Conservation (phyloP, 1,140 invertebrate genomes). For the Listronotus bonariensis region DNA sequence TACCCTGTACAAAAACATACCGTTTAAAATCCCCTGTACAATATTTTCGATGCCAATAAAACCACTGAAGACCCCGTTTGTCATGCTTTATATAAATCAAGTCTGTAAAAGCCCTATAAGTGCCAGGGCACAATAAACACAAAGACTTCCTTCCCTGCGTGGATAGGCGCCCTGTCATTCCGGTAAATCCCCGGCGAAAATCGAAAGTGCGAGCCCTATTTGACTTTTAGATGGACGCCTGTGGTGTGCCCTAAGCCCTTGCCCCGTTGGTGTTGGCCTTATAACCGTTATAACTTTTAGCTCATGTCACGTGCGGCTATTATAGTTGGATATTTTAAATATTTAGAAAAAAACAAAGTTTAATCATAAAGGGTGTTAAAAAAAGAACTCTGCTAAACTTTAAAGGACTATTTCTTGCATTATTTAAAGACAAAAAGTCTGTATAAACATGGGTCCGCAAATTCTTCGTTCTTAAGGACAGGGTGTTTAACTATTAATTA, state of each 20-base stretch:
- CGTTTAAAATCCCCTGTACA: neutral
- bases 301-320: too few relatives aligned
- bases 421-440: too few relatives aligned
- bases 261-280: neutral
- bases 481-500: too few relatives aligned
- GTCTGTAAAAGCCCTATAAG: slow-evolving; percentile 12
- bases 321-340: too few relatives aligned
- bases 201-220: slow-evolving; percentile 45
- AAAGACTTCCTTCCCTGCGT: slow-evolving; percentile 27
- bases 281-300: too few relatives aligned
- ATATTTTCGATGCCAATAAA: slow-evolving; percentile 2
- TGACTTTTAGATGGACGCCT: slow-evolving; percentile 49
- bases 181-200: slow-evolving; percentile 37
- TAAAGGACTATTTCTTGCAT: too few relatives aligned
- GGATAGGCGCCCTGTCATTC: slow-evolving; percentile 29
- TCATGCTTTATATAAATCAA: slow-evolving; percentile 19
- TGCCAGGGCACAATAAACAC: slow-evolving; percentile 34
- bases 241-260: slow-evolving; percentile 30
- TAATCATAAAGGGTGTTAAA: too few relatives aligned
- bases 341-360: too few relatives aligned
- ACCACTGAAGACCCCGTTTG: neutral
- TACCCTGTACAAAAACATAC: neutral
- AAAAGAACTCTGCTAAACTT: too few relatives aligned
- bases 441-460: too few relatives aligned
- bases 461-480: too few relatives aligned